A percentile compares a stretch with the other conserved stretches of the same genome.
These are phyloP conservation scores for Nixonia krombeini DNA, from an alignment of 1,140 invertebrate species.

Conservation along the genomic window DNA sequence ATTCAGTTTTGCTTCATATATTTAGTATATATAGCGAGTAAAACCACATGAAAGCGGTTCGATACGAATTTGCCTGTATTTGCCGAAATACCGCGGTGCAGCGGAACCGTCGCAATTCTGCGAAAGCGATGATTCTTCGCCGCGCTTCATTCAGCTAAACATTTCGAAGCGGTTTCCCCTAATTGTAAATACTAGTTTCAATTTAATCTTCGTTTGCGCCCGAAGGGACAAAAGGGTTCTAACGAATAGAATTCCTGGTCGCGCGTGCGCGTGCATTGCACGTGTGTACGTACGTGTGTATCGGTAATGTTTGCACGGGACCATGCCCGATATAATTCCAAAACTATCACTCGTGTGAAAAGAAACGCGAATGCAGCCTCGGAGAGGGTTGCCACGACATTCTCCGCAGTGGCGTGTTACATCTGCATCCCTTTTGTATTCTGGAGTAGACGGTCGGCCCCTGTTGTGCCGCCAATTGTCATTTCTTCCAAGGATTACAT, in stretches of 20 bases:
- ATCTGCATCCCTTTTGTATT: constrained; percentile 35
- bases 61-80: neutral
- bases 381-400: constrained; percentile 17
- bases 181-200: constrained; percentile 38
- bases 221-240: constrained; percentile 37
- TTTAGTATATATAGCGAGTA: too few species aligned
- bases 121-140: too few species aligned
- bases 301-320: constrained; percentile 26
- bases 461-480: constrained; percentile 11
- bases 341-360: constrained; percentile 45
- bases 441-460: constrained; percentile 23
- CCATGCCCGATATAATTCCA: constrained; percentile 31
- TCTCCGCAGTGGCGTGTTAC: constrained; percentile 4
- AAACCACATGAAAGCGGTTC: neutral
- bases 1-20: too few species aligned
- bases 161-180: constrained; percentile 18
- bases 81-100: constrained; percentile 1
- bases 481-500: constrained; percentile 14
- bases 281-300: too few species aligned
- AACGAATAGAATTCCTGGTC: constrained; percentile 24
- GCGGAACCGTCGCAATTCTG: too few species aligned
- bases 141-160: too few species aligned
- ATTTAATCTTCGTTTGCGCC: constrained; percentile 28
- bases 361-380: constrained; percentile 24
- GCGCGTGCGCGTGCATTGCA: constrained; percentile 8